Evolutionary conservation across 1,140 invertebrate species (phyloP), one percentile per base, ranked within the genome.

Genomic region (Drosophila miranda): DNA sequence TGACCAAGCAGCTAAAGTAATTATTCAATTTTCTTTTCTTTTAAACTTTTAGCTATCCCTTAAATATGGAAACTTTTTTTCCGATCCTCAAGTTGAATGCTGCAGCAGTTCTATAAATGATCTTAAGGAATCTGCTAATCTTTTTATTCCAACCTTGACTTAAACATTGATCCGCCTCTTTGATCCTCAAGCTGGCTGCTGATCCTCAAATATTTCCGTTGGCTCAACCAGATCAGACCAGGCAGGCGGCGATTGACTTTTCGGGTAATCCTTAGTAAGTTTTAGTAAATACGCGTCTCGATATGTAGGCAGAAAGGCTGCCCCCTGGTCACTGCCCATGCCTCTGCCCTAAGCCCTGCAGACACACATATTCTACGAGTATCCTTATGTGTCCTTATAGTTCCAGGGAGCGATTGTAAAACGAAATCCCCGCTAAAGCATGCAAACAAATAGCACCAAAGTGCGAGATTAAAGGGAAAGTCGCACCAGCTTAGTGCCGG

Each of bases 401-500:
- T 30, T 63, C 52, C 41, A 28, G 49, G 56, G 60, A 68, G 57
- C 45, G 71, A 84, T 76, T 45, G 72, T 84, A 72, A 78, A 82
- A 59, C 19, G 59, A 87, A 86, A 86, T 86, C 82, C 83, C 13
- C 26, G 75, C 75, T 86, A 87, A 84, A 86, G 82, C 83, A 86
- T 86, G 74, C 82, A 86, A 86, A 86, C 82, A 86, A 86, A 86
- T 78, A 78, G 75, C 48, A 58, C 66, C 80, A 84, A 84, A 84
- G 46, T 53, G 64, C 57, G 23, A 78, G 81, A 86, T 86, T 86
- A 86, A 55, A 60, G 42, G 56, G 53, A 76, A 63, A 75, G 63
- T 79, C 60, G 68, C 54, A 49, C 50, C 77, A 87, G 81, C 63
- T 87, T 81, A 84, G 49, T 11, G 75, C 8, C 9, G 51, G 49